Percentiles rank a stretch among this genome's conserved stretches.
Evolutionary conservation across 2,797 vertebrate species (phyloP).

Genomic region (Ctenopoma multispine): DNA sequence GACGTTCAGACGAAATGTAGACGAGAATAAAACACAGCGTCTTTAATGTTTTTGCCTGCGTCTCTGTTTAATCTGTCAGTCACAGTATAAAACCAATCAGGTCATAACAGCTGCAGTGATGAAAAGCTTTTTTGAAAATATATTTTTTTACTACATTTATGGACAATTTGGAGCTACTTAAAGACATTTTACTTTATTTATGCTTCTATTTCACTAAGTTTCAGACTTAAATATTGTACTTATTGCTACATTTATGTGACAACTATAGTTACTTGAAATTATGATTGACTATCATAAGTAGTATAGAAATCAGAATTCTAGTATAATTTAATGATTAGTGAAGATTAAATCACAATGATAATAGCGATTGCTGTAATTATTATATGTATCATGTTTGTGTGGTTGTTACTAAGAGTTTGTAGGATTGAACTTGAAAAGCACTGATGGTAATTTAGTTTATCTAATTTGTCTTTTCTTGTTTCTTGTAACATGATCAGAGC

Average conservation of each 20-base stretch:
- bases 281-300: no score
- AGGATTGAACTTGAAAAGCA: background rate
- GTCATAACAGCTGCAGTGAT: background rate
- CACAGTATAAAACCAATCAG: background rate
- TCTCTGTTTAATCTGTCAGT: background rate
- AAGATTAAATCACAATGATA: no score
- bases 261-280: background rate
- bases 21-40: conserved; percentile 7
- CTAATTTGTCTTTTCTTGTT: no score
- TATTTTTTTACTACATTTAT: background rate
- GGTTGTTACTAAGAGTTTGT: background rate
- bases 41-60: background rate
- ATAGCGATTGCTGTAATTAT: background rate
- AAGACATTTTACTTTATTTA: no score
- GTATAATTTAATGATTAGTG: background rate
- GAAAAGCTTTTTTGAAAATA: no score
- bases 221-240: background rate
- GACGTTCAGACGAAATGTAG: background rate
- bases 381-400: no score
- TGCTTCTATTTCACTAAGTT: background rate
- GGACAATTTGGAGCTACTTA: no score
- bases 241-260: background rate
- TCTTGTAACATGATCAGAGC: no score
- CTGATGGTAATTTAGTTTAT: no score
- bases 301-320: no score